Percentiles rank a stretch among this genome's conserved stretches.
These are phyloP conservation scores for Anolis carolinensis DNA, from an alignment of 2,113 vertebrate genomes.

Conservation along the genomic window DNA sequence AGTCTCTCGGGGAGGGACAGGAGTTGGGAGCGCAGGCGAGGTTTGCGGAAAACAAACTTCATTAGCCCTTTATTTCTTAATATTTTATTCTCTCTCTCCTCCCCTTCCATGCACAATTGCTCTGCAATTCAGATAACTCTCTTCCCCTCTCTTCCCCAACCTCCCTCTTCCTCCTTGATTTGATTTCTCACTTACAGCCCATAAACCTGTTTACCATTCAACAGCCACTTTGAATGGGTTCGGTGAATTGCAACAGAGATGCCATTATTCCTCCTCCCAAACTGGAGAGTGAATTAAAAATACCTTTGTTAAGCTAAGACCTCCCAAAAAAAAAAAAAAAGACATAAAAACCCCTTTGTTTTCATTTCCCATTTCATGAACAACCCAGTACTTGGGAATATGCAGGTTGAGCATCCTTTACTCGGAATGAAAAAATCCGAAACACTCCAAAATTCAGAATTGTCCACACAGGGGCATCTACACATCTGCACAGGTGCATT, in stretches of 20 bases:
- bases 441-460: too few species aligned
- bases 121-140: constrained; percentile 41
- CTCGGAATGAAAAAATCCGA: too few species aligned
- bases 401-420: too few species aligned
- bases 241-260: constrained; percentile 46
- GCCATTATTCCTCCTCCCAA: background rate
- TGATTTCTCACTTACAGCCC: constrained; percentile 64
- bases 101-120: constrained; percentile 29
- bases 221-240: constrained; percentile 53
- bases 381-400: background rate
- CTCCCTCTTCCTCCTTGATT: constrained; percentile 22
- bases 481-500: too few species aligned
- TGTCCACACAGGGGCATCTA: too few species aligned
- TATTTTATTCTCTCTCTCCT: constrained; percentile 32
- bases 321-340: background rate
- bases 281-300: background rate
- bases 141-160: constrained; percentile 23
- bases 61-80: constrained; percentile 48
- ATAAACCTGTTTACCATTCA: constrained; percentile 64
- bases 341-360: background rate
- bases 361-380: background rate
- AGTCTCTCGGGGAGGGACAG: constrained; percentile 40
- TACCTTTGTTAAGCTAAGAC: background rate
- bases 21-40: background rate
- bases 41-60: constrained; percentile 50